These are phyloP conservation scores for Actinernus sp. DNA, from an alignment of 92 coral and sea anemone genomes.

Conservation along the genomic window DNA sequence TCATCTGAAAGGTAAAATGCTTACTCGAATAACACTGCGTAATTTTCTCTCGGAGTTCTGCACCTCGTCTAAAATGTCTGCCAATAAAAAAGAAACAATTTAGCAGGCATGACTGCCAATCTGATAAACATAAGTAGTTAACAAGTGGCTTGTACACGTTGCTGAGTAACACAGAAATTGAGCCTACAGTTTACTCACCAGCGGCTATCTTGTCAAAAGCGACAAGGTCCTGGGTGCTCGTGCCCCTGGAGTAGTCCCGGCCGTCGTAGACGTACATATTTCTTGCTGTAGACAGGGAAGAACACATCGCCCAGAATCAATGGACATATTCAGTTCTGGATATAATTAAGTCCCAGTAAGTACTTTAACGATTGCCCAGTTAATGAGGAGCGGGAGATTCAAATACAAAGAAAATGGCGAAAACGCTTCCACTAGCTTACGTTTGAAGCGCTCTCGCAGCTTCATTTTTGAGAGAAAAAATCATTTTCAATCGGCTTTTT, in stretches of 20 bases:
- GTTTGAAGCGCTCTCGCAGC: too few species aligned
- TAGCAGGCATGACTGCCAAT: neutral
- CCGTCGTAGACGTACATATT: slow-evolving; percentile 94
- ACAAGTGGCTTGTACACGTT: too few species aligned
- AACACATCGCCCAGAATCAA: too few species aligned
- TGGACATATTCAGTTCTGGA: too few species aligned
- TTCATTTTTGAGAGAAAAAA: too few species aligned
- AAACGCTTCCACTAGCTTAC: too few species aligned
- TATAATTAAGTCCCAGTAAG: too few species aligned
- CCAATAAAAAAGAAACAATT: neutral
- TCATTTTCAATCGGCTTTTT: too few species aligned
- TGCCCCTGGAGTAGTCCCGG: slow-evolving; percentile 82
- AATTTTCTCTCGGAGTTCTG: slow-evolving; percentile 69
- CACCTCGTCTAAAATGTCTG: slow-evolving; percentile 60
- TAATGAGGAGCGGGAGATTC: too few species aligned
- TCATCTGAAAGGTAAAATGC: neutral
- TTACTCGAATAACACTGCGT: slow-evolving; percentile 67
- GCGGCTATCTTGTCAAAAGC: slow-evolving; percentile 83
- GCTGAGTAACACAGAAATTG: too few species aligned
- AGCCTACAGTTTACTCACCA: slow-evolving; percentile 68
- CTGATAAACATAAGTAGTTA: neutral
- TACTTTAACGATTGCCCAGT: too few species aligned
- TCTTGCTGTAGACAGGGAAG: slow-evolving; percentile 18
- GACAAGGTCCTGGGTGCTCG: slow-evolving; percentile 58
- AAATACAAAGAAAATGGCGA: too few species aligned